phyloP scores from a whole-genome alignment of 2,888 invertebrate species.

The Idaea biselata region DNA sequence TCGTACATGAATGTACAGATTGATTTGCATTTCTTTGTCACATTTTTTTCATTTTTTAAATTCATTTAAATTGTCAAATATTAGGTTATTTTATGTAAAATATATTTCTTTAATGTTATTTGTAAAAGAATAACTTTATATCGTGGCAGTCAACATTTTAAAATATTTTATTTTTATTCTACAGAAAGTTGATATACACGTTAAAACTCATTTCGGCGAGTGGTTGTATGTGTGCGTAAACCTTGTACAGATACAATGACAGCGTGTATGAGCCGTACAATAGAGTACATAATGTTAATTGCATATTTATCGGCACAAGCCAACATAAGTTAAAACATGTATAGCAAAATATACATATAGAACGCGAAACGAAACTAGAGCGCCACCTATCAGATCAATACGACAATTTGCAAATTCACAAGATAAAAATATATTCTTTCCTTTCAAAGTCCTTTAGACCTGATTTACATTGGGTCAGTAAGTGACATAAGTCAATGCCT shows the following conservation, averaged over 20 bases:
- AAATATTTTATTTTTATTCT: conserved; percentile 2
- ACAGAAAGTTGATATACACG: neutral
- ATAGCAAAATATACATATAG: neutral
- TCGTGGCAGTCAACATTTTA: conserved; percentile 6
- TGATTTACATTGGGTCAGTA: no score
- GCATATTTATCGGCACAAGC: no score
- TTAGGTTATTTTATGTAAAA: neutral
- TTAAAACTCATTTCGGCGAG: no score
- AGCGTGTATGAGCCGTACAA: no score
- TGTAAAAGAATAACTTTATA: neutral
- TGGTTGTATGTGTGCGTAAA: no score
- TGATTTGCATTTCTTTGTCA: neutral
- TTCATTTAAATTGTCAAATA: neutral
- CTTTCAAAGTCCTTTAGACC: neutral
- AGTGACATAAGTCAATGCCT: no score
- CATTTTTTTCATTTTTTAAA: neutral
- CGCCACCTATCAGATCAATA: neutral
- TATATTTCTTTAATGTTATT: neutral
- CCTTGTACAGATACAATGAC: no score
- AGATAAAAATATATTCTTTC: neutral
- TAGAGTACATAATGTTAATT: no score
- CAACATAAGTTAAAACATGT: no score
- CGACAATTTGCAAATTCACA: neutral
- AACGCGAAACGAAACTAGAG: neutral
- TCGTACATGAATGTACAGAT: neutral